Base-by-base conservation (phyloP, 2,797 vertebrate genomes). In the Gymnodraco acuticeps region DNA sequence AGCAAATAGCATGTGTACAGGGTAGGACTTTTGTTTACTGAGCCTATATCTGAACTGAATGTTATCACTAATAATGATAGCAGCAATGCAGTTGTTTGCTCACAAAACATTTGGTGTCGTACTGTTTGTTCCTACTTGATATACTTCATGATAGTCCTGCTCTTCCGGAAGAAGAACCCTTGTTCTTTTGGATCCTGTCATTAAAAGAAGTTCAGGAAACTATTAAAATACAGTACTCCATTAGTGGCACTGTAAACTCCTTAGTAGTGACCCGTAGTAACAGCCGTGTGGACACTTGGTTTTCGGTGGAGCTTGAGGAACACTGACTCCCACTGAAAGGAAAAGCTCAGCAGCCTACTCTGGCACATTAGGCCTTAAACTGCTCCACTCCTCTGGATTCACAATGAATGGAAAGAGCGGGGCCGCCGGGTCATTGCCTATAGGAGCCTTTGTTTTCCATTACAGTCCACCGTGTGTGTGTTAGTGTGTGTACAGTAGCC, bases 391-490 rank as follows among this genome's bases (percentile, higher is more conserved):
- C 84, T 91, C 83, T 88, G 74, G 73, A 88, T 87, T 82, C 78
- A 72, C 80, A 68, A 58, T 89, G 86, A 88, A 88, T 89, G 70
- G 87, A 90, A 88, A 90, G 84, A 84, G 78, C 59, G 63, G 80
- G 71, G 74, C 75, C 79, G 80, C 75, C 73, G 61, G 77, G 73
- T 80, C 78, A 77, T 54, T 79, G 84, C 86, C 83, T 82, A 80
- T 85, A 85, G 72, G 73, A 88, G 71, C 77, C 84, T 91, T 93
- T 94, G 93, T 95, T 85, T 86, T 84, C 77, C 80, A 67, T 78
- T 80, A 87, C 78, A 80, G 79, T 80, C 60, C 43, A 50, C 14
- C 54, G 75, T 69, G 71, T 74, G 8, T 72, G 61, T 79, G 41
- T 64, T 9, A 10, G n/a, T 31, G 70, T 82, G 58, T 75, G 50